Evolutionary conservation across 30 jellyfish, hydroid and myxozoan genomes (phyloP), one percentile per base, ranked within the genome.

Genomic region (Morbakka virulenta): DNA sequence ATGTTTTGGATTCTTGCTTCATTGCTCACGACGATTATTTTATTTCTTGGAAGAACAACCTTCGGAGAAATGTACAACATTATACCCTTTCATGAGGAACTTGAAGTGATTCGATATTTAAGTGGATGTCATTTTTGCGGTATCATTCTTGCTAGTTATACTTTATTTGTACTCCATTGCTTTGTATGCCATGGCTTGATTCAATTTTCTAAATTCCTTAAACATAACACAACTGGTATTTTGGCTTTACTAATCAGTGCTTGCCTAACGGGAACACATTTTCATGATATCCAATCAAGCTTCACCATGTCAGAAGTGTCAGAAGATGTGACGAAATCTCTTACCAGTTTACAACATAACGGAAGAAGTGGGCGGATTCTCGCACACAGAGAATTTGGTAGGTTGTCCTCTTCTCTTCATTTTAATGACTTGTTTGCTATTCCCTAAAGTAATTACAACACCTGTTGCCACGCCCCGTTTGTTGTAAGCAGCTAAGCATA

Each of bases 91-190:
- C 95, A 84, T 67, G 25, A 72, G 3, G 95, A 84, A 51, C 72
- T 84, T 21, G 95, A 84, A 47, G 35, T 85, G 2, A 72, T 84
- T 0, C 67, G 76, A 28, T 84, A 84, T 48, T 76, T 84, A 33
- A 66, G 70, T 49, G 91, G 84, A 3, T 29, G 83, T 20, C 97
- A 89, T 67, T 89, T 77, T 77, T 89, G 97, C 71, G 95, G 97
- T 36, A 32, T 89, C n/a, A 76, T 82, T 49, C 93, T 64, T 74
- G 97, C 93, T 12, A 69, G 86, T 21, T 27, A 22, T 28, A 77
- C 94, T 17, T 41, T 41, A 6, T 41, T 6, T 17, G 17, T 41
- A 6, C 17, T 41, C 17, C 57, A 41, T 41, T 41, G 57, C 17
- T 17, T 6, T 41, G 17, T 41, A 6, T 41, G 57, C 17, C 13